phyloP scores from a whole-genome alignment of 2,888 invertebrate species.

The Cheilosia soror region DNA sequence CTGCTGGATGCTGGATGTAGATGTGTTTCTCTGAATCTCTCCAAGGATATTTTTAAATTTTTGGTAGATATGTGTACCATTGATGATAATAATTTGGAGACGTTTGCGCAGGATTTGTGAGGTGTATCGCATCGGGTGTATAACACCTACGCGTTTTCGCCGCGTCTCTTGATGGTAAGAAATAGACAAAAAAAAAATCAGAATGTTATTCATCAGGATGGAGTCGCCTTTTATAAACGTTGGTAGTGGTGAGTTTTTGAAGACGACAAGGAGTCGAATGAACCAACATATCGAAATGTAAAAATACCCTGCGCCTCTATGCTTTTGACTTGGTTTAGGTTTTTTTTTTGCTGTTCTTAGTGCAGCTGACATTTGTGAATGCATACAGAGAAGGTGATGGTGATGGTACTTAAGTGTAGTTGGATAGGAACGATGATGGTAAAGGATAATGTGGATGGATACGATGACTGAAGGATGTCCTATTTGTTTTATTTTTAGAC shows the following conservation, averaged over 20 bases:
- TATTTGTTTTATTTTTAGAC: slow-evolving; percentile 58
- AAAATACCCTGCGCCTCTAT: slow-evolving; percentile 32
- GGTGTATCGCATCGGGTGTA: slow-evolving; percentile 27
- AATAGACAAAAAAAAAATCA: not conserved
- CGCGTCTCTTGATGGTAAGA: slow-evolving; percentile 20
- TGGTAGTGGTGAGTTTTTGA: slow-evolving; percentile 29
- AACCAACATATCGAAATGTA: slow-evolving; percentile 44
- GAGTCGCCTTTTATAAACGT: slow-evolving; percentile 17
- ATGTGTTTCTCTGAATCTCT: slow-evolving; percentile 43
- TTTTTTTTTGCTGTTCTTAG: slow-evolving; percentile 9
- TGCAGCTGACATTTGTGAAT: slow-evolving; percentile 58
- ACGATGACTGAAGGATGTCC: slow-evolving; percentile 30
- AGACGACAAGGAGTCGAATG: slow-evolving; percentile 25
- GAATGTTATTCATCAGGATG: slow-evolving; percentile 46
- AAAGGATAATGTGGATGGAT: not conserved
- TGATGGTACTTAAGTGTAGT: not conserved
- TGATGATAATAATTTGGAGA: slow-evolving; percentile 51
- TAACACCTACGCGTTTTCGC: slow-evolving; percentile 63
- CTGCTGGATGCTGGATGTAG: slow-evolving; percentile 41
- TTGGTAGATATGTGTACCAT: slow-evolving; percentile 38
- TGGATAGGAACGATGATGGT: not conserved
- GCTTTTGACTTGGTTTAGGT: slow-evolving; percentile 11
- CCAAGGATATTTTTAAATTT: slow-evolving; percentile 41
- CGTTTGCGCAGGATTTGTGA: slow-evolving; percentile 63
- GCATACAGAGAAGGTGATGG: slow-evolving; percentile 23